Conservation (phyloP, 2,888 invertebrate species). For the Aproaerema taeniolella region DNA sequence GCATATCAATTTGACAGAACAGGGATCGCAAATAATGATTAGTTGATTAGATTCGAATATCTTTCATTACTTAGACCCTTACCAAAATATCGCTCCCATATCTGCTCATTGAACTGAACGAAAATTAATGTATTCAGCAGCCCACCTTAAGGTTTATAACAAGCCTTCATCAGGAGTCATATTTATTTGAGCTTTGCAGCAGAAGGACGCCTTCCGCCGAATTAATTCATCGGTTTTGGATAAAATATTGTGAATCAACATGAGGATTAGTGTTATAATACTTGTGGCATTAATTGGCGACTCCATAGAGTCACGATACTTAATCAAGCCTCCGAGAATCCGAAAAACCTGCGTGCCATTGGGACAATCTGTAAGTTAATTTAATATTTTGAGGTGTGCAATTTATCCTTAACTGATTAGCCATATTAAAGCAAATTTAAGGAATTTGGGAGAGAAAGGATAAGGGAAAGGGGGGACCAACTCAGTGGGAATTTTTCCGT, state of each 20-base stretch:
- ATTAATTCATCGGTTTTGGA: conserved; percentile 1
- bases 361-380: conserved; percentile 63
- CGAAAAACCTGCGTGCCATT: conserved; percentile 35
- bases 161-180: neutral
- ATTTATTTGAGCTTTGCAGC: neutral
- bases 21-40: neutral
- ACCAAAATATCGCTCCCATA: neutral
- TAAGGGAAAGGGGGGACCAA: no score
- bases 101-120: neutral
- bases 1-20: neutral
- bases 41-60: neutral
- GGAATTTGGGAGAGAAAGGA: no score
- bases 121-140: conserved; percentile 1
- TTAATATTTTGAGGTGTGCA: conserved; percentile 3
- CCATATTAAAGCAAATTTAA: no score
- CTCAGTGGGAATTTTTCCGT: no score
- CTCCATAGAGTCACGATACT: neutral
- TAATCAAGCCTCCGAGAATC: neutral
- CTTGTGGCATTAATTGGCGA: neutral
- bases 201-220: neutral
- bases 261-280: neutral
- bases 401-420: no score
- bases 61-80: neutral
- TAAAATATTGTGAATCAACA: conserved; percentile 1
- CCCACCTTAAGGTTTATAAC: neutral